Evolutionary conservation across 2,888 invertebrate genomes (phyloP).

Genomic region (Mantis religiosa): DNA sequence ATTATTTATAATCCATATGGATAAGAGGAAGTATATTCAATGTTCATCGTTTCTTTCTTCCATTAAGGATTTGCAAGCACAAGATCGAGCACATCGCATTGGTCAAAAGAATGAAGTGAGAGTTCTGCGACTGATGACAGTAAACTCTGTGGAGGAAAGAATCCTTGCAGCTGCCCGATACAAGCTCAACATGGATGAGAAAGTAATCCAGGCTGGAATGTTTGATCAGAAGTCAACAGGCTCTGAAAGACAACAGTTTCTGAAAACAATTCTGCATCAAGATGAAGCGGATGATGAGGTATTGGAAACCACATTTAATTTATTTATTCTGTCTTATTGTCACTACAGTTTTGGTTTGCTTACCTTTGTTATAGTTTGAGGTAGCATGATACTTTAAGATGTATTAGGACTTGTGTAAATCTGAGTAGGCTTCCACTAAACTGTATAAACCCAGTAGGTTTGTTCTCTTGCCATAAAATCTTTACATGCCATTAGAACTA

Average conservation of each 20-base stretch:
- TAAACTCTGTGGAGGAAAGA: conserved; percentile 60
- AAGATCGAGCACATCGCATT: conserved; percentile 62
- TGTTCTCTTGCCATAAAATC: no score
- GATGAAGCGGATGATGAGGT: conserved; percentile 52
- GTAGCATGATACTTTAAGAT: no score
- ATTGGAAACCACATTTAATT: neutral
- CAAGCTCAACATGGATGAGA: conserved; percentile 62
- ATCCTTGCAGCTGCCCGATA: conserved; percentile 61
- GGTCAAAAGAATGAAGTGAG: conserved; percentile 62
- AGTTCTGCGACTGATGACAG: conserved; percentile 58
- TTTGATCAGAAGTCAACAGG: conserved; percentile 63
- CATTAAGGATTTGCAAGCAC: conserved; percentile 57
- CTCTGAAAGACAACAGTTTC: conserved; percentile 53
- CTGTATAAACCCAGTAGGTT: no score
- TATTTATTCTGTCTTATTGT: neutral
- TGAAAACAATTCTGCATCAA: conserved; percentile 52
- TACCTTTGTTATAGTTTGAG: no score
- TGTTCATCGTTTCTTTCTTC: neutral
- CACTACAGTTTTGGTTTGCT: no score
- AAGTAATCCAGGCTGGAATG: conserved; percentile 64
- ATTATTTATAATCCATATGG: neutral
- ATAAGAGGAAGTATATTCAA: neutral
- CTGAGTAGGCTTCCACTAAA: no score
- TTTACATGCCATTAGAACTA: no score
- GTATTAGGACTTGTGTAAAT: no score